Evolutionary conservation across 2,797 vertebrate genomes (phyloP), one percentile per base, ranked within the genome.

Genomic region (Hydrocynus forskahlii): DNA sequence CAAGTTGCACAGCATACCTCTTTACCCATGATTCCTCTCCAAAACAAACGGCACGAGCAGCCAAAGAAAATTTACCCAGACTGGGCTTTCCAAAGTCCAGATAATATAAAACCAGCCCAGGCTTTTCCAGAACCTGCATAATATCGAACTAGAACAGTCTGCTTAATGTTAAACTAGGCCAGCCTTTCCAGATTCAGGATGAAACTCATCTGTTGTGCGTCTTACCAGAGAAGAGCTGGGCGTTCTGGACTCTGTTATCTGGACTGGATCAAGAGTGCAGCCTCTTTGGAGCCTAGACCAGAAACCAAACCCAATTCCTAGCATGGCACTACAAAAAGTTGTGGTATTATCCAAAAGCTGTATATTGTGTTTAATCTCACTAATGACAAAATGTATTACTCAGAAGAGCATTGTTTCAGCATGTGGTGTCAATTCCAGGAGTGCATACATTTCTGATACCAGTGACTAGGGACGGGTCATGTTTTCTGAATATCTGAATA

Each of bases 261-360:
- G 1, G 50, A 67, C 23, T 75, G 75, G 17, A 85, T 64, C 52
- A 78, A 78, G 75, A 72, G 62, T 60, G 59, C 66, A n/a, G 75
- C 29, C 67, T 40, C 79, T 59, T 19, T 62, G 52, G 59, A 23
- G 25, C 29, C 6, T 29, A 78, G 82, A 80, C 52, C 23, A 48
- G 69, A 76, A 92, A 91, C 91, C 84, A 85, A 89, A 89, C 54
- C 43, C 21, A 38, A 82, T 23, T 14, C 12, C 23, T 23, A 29
- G 21, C 13, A 21, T 8, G 7, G 9, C 43, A 19, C 9, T 14
- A 5, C 7, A 16, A 25, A 45, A 45, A 45, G 43, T 45, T 45
- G 6, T 1, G 43, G 6, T 10, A 45, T 45, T 7, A 48, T 8
- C 7, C 45, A 48, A 48, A 48, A 48, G 45, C 45, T 48, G 45